Base-by-base conservation (phyloP, 2,888 invertebrate genomes). In the Drosophila cracens region DNA sequence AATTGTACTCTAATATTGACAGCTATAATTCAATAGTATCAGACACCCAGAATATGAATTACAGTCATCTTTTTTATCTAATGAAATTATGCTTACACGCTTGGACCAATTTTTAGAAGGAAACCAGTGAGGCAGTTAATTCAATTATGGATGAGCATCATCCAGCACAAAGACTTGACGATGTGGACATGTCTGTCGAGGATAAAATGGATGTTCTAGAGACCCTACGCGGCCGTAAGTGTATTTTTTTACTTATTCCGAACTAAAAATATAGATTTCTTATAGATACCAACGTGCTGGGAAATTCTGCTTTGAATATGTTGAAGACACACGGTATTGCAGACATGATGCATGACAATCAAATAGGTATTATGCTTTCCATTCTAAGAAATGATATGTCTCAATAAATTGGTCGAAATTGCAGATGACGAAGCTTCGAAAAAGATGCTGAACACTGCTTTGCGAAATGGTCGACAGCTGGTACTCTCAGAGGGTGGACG, bases 241-340 rank as follows among this genome's bases (percentile, higher is more conserved):
- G 29, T 1, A 0, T 10, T 7, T 25, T 29, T 21, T 11, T 11
- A 25, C n/a, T 27, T n/a, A 33, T 25, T 46, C n/a, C 2, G 11
- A 13, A 25, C 18, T 46, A 18, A 49, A 40, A 43, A 8, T 36
- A 38, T 25, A n/a, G 7, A 46, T 57, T 4, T 34, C 0, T 59
- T 54, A 4, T 36, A 92, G 92, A 92, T 59, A 77, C 81, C 11
- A 91, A 88, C 54, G 74, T 90, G 53, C 75, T 92, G 40, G 91
- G 91, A 29, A 87, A 87, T 49, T 89, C 91, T 0, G 91, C 93
- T 1, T 74, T 96, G 76, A 95, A 95, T 91, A 94, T 98, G 93
- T 94, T 98, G 70, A 96, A 97, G 92, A 95, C 95, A 82, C 97
- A 98, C 93, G 98, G 97, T 74, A 97, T 98, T 89, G 96, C 97